Conservation (phyloP, 2,797 vertebrate genomes). For the Tinamus major region DNA sequence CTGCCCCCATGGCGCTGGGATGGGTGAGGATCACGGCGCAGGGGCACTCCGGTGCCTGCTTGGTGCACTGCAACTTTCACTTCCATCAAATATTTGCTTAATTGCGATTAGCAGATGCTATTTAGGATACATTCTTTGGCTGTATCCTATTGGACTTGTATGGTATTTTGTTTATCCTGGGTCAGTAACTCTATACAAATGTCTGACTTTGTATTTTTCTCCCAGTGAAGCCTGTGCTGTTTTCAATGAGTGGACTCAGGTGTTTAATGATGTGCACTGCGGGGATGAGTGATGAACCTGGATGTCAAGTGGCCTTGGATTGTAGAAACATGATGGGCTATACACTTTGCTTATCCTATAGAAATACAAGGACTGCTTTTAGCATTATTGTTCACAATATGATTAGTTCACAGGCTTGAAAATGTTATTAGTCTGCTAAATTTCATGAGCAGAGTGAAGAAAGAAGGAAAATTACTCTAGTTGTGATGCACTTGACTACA, state of each 20-base stretch:
- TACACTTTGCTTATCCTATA: neutral
- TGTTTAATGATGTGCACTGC: neutral
- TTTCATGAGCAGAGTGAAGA: neutral
- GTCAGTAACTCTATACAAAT: neutral
- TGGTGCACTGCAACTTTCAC: neutral
- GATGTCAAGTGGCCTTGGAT: neutral
- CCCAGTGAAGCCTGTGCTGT: neutral
- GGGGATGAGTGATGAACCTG: neutral
- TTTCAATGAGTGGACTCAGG: neutral
- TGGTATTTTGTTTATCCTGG: neutral
- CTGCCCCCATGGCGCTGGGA: neutral
- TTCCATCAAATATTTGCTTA: neutral
- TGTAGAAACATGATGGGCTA: neutral
- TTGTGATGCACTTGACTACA: neutral
- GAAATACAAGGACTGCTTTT: neutral
- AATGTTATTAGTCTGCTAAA: neutral
- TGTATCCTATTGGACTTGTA: neutral
- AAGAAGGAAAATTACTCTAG: neutral
- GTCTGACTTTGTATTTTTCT: constrained; percentile 18
- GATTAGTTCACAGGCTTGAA: neutral
- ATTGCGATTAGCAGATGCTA: neutral
- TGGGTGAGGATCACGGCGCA: neutral
- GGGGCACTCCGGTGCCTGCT: neutral
- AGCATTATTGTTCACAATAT: neutral
- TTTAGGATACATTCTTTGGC: neutral